Percentiles rank a stretch among this genome's conserved stretches.
phyloP scores from a whole-genome alignment of 2,888 invertebrate genomes.

The Zygogramma bicolorata region DNA sequence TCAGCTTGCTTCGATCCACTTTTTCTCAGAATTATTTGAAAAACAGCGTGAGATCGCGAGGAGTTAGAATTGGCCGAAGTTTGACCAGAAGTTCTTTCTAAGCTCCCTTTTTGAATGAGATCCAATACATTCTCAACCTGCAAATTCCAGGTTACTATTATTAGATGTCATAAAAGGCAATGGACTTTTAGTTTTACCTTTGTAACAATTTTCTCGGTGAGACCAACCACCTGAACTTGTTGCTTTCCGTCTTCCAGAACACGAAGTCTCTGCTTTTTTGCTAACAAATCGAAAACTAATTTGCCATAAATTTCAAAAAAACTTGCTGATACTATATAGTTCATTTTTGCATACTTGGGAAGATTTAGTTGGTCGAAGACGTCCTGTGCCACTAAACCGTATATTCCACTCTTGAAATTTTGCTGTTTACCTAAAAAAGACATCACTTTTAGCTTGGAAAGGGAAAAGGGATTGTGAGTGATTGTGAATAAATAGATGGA shows the following conservation, averaged over 20 bases:
- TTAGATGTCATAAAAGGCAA: too few relatives aligned
- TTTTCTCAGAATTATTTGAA: constrained; percentile 90
- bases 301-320: constrained; percentile 99
- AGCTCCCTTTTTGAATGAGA: constrained; percentile 91
- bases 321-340: constrained; percentile 91
- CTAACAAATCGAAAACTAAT: constrained; percentile 89
- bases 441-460: neutral
- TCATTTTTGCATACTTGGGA: constrained; percentile 84
- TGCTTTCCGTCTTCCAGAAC: constrained; percentile 98
- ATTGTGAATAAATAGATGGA: too few relatives aligned
- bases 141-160: neutral
- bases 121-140: constrained; percentile 91
- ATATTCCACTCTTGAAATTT: constrained; percentile 96
- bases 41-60: constrained; percentile 98
- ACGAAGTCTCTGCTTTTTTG: constrained; percentile 92
- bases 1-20: constrained; percentile 83
- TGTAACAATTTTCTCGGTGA: constrained; percentile 88
- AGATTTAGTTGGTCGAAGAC: constrained; percentile 77
- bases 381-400: constrained; percentile 96
- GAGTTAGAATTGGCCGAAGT: constrained; percentile 99
- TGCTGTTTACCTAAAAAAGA: constrained; percentile 53
- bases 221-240: constrained; percentile 96
- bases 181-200: constrained; percentile 32
- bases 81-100: constrained; percentile 92
- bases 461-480: too few relatives aligned